A percentile compares a stretch with the other conserved stretches of the same genome.
phyloP scores from a whole-genome alignment of 1,140 invertebrate species.

The Galendromus occidentalis region DNA sequence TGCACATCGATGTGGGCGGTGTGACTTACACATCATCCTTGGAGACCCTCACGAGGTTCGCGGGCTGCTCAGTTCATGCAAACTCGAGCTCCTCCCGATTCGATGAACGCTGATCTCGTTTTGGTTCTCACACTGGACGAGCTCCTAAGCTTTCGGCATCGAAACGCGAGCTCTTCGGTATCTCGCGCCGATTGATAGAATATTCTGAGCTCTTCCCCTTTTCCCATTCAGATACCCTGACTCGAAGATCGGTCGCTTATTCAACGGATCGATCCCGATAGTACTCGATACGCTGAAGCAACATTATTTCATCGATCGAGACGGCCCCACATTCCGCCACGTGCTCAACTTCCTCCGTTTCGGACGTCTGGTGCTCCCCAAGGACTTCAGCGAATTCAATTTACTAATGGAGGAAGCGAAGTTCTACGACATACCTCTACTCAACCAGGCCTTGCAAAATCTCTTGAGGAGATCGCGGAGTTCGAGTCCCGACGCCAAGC shows the following conservation, averaged over 20 bases:
- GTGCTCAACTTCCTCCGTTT: conserved; percentile 88
- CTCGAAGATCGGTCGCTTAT: conserved; percentile 70
- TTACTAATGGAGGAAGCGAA: conserved; percentile 74
- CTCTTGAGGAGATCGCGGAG: background rate
- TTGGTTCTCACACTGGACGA: no score
- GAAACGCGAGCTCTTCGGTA: no score
- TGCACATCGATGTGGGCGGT: conserved; percentile 90
- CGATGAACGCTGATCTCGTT: no score
- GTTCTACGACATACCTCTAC: conserved; percentile 64
- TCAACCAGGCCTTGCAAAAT: conserved; percentile 37
- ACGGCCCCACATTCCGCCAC: conserved; percentile 83
- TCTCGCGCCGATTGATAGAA: no score
- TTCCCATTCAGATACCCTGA: conserved; percentile 56
- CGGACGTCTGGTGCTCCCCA: conserved; percentile 59
- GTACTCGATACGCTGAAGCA: conserved; percentile 88
- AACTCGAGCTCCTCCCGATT: no score
- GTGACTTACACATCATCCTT: conserved; percentile 88
- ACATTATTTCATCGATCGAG: conserved; percentile 92
- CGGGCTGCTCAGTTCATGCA: no score
- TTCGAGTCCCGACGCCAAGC: background rate
- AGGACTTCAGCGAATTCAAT: conserved; percentile 66
- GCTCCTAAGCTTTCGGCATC: conserved; percentile 2
- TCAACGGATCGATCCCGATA: conserved; percentile 89
- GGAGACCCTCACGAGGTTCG: conserved; percentile 84
- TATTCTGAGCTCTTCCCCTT: no score